Evolutionary conservation across 2,888 invertebrate species (phyloP), one percentile per base, ranked within the genome.

Genomic region (Apomyelois bistriatella): DNA sequence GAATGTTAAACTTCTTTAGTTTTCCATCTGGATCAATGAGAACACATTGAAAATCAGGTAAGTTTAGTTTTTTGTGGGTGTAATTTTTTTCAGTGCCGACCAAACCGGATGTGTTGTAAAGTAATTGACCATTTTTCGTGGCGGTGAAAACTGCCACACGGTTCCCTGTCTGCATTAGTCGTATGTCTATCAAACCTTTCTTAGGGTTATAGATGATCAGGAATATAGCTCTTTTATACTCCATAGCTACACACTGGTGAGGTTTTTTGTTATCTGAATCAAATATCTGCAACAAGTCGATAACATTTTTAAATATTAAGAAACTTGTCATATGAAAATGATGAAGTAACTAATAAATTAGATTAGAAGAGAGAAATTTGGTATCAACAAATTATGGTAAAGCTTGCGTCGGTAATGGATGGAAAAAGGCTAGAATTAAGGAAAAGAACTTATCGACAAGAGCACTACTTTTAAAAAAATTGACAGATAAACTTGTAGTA

Each of bases 201-300:
- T 96, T 95, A 0, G 98, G 97, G 5, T 97, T 97, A 82, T 98
- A 99, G 59, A 99, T 97, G 1, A 97, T 94, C 52, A 99, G 90
- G 80, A 99, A 99, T 48, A 96, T 87, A 0, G 94, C 94, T 53
- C 93, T 91, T 66, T 93, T 91, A 36, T 93, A 84, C 55, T 89
- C 85, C 70, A 88, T 89, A 3, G 87, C 74, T 4, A 81, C 70
- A 1, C 85, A 79, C 9, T 87, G 70, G 48, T 85, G 85, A 0
- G 84, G 87, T 60, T 82, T 86, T 65, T 85, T 90, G 38, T 75
- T 79, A 50, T 85, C 85, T 36, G 79, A 74, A 60, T 91, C 90
- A 61, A 90, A 88, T 52, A 90, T 78, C 91, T 91, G 73, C 5
- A 22, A 22, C 22, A 22, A 22, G 22, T 22, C 5, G 22, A 22